These are phyloP conservation scores for Lucinisca nassula DNA, from an alignment of 2,888 invertebrate species.

Conservation along the genomic window DNA sequence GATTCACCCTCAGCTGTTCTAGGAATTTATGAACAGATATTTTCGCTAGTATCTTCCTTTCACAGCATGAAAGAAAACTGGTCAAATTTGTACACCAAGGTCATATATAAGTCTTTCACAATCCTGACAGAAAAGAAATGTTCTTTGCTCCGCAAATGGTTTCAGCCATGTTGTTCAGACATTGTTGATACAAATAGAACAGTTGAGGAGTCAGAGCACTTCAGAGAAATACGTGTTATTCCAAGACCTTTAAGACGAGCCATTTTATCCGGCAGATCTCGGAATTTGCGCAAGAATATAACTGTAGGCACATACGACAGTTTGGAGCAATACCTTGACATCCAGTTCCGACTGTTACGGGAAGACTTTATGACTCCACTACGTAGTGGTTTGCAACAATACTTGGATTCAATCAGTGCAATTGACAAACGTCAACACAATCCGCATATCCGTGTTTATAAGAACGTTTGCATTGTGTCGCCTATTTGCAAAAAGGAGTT, in stretches of 20 bases:
- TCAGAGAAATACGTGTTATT: not conserved
- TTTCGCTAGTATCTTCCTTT: not conserved
- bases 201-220: not conserved
- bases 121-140: not conserved
- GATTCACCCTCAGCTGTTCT: not conserved
- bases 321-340: conserved; percentile 93
- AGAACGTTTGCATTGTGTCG: conserved; percentile 72
- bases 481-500: conserved; percentile 41
- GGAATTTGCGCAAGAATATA: conserved; percentile 88
- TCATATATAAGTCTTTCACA: not conserved
- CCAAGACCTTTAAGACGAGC: not conserved
- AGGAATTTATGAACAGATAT: not conserved
- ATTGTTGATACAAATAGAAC: no score
- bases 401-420: not conserved
- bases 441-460: conserved; percentile 76
- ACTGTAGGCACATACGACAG: conserved; percentile 91
- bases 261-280: not conserved
- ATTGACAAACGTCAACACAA: not conserved
- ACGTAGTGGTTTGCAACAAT: conserved; percentile 89
- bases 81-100: not conserved
- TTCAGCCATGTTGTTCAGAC: not conserved
- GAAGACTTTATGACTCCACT: conserved; percentile 94
- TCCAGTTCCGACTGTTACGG: conserved; percentile 92
- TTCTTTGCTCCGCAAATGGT: not conserved
- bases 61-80: not conserved